A percentile compares a stretch with the other conserved stretches of the same genome.
These are phyloP conservation scores for Sarotherodon lohbergeri DNA, from an alignment of 2,113 vertebrate genomes.

Conservation along the genomic window DNA sequence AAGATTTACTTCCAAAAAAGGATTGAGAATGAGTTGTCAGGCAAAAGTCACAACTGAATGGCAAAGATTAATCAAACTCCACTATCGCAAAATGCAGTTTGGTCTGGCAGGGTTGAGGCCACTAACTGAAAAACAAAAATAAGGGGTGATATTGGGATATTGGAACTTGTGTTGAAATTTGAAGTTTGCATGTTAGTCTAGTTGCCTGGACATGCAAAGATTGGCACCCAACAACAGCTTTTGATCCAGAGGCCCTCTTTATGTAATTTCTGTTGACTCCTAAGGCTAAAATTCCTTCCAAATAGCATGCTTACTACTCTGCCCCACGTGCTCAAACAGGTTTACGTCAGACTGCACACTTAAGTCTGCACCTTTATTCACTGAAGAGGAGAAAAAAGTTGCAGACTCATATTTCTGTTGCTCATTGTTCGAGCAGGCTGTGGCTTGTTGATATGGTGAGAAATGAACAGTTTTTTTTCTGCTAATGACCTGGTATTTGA, in stretches of 20 bases:
- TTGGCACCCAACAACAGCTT: neutral
- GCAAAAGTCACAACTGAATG: neutral
- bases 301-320: neutral
- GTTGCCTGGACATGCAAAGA: neutral
- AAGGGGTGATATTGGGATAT: neutral
- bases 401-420: neutral
- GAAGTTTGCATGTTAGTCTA: neutral
- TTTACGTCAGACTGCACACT: neutral
- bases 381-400: neutral
- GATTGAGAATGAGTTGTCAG: slow-evolving; percentile 31
- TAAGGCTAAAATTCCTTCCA: neutral
- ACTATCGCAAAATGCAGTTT: neutral
- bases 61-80: neutral
- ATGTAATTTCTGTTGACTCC: neutral
- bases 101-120: neutral
- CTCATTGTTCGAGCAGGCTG: neutral
- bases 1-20: slow-evolving; percentile 46
- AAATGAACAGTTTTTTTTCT: neutral
- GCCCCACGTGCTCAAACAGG: neutral
- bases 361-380: neutral
- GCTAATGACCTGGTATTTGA: neutral
- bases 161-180: neutral
- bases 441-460: neutral
- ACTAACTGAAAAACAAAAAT: neutral
- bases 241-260: neutral